Evolutionary conservation across 2,888 invertebrate species (phyloP), one percentile per base, ranked within the genome.

Genomic region (Cataglyphis cursor): DNA sequence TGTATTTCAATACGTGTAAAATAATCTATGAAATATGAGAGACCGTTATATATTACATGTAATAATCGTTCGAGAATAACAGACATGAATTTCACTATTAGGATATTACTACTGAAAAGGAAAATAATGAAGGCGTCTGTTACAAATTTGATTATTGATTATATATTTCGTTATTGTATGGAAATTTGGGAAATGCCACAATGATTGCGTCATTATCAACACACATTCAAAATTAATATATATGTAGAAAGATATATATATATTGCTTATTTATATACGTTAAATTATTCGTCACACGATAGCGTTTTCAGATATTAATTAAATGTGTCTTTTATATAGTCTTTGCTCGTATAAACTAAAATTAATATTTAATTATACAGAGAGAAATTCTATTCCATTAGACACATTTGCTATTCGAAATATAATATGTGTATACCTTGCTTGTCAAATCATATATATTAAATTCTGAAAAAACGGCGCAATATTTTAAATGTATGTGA

Each of bases 101-200:
- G 44, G 48, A 35, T 68, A 59, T 66, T 66, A 61, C 24, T 35
- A 78, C 41, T n/a, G 54, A 57, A 83, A 83, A 64, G 64, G 64
- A 81, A 81, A 80, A 57, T 62, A 24, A 64, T 38, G 41, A 72
- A 64, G 68, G 68, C 57, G 35, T n/a, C 38, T 57, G n/a, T 80
- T 51, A 62, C 8, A 44, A 70, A 64, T 51, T 83, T 73, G 9
- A 57, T 10, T n/a, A n/a, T n/a, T n/a, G n/a, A n/a, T n/a, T n/a
- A n/a, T n/a, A n/a, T n/a, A n/a, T n/a, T n/a, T n/a, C 21, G 21
- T 44, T 24, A 83, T 83, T 83, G 83, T 73, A 83, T 81, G 81
- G 83, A 83, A 73, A 83, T 83, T 12, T 24, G 9, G 31, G 66
- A 83, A 83, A 83, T 72, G 59, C 21, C 65, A 18, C 31, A 28